Evolutionary conservation across 2,888 invertebrate genomes (phyloP), one percentile per base, ranked within the genome.

Genomic region (Phyllotreta striolata): DNA sequence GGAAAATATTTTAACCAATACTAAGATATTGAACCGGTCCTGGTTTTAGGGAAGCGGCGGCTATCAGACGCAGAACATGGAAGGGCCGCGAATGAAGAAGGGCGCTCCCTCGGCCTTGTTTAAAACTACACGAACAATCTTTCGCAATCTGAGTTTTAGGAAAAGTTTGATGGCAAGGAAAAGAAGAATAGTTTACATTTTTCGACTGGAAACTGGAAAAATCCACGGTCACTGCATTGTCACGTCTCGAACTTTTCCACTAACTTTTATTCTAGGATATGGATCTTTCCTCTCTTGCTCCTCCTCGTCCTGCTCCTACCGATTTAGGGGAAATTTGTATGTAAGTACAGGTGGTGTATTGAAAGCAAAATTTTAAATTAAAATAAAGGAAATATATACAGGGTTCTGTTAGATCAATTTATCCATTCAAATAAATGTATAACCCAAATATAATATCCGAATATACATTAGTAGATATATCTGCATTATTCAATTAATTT

Each of bases 101-200:
- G 55, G 55, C 55, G 39, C 60, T 55, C 14, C 68, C 63, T 52
- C n/a, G 72, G 70, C 73, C 78, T 79, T 79, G 79, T 80, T 79
- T 77, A 76, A 79, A 80, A 79, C 79, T 79, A 76, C 72, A 74
- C 73, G 76, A 79, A 80, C 80, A 80, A 80, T 80, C 80, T 79
- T 80, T 79, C 73, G 77, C 79, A 80, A 80, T 81, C 79, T 77
- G 75, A 78, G 78, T 70, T 60, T 60, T 79, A 77, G 71, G 72
- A 72, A 79, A 81, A 80, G 78, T 81, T 80, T 79, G 79, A 79
- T 79, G 78, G 77, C 73, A 74, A 72, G 76, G 72, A 74, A 74
- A 74, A 77, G 77, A 78, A 73, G 73, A 76, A 78, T 77, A 73
- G 77, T 74, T 75, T 75, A 77, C 74, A 71, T 73, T 73, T 75